Percentiles rank a stretch among this genome's conserved stretches.
phyloP scores from a whole-genome alignment of 1,140 invertebrate species.

The Choristoneura fumiferana region DNA sequence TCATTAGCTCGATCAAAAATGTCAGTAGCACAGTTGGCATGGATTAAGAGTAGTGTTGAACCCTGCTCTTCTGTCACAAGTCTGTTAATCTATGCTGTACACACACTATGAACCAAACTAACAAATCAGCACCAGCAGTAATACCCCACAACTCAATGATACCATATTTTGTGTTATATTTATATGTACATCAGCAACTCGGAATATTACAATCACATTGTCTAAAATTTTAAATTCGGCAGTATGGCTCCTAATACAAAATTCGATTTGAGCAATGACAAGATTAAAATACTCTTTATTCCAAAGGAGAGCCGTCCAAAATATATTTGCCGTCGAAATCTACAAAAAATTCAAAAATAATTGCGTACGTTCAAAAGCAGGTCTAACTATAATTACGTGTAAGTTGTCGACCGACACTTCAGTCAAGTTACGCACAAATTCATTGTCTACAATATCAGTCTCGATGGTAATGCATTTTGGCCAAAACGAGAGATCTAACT shows the following conservation, averaged over 20 bases:
- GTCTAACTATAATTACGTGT: constrained; percentile 65
- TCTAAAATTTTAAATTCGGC: constrained; percentile 67
- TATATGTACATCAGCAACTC: constrained; percentile 57
- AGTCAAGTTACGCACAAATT: too few species aligned
- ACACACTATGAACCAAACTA: constrained; percentile 42
- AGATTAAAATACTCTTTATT: constrained; percentile 65
- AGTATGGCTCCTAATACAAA: constrained; percentile 71
- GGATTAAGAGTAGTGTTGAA: constrained; percentile 12
- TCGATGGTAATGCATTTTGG: constrained; percentile 74
- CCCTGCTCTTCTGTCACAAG: constrained; percentile 47
- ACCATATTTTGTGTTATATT: constrained; percentile 42
- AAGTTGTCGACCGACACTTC: constrained; percentile 49
- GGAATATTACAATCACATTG: constrained; percentile 65
- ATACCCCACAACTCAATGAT: constrained; percentile 52
- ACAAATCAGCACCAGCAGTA: constrained; percentile 63
- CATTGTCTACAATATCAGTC: constrained; percentile 69
- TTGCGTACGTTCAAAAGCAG: constrained; percentile 61
- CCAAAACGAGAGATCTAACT: constrained; percentile 71
- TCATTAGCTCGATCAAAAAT: constrained; percentile 11
- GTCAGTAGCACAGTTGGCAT: background rate
- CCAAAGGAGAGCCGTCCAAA: constrained; percentile 75
- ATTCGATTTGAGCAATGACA: constrained; percentile 74
- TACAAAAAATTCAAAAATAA: constrained; percentile 72
- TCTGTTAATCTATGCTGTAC: constrained; percentile 38
- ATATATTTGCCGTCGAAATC: constrained; percentile 68